Evolutionary conservation across 2,888 invertebrate species (phyloP), one percentile per base, ranked within the genome.

Genomic region (Perithous albicinctus): DNA sequence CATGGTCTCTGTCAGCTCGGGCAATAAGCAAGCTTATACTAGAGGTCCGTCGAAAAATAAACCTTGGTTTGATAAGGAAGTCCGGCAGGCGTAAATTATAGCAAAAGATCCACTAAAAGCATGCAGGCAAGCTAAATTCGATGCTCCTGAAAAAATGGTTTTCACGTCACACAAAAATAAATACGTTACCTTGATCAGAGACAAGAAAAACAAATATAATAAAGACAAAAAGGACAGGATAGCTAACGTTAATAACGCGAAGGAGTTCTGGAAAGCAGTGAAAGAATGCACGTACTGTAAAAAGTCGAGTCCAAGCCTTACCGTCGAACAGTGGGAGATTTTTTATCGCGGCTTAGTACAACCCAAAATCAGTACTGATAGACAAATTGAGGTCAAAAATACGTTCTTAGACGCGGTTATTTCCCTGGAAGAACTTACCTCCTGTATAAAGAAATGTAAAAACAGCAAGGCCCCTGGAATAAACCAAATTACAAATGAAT

Each of bases 381-480:
- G 7, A 20, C 5, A 10, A 23, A 1, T 35, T 35, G 10, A 35
- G 6, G 2, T 6, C 7, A 35, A 35, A 35, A 10, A 35, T 10
- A 1, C 35, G 35, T 29, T 41, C 10, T 48, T 78, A 0, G 78
- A 78, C 29, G 6, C 51, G 0, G 46, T 72, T 7, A 72, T 70
- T 0, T 8, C 61, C 5, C 1, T 46, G 35, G 32, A 23, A 0
- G 78, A 78, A 38, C 7, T 78, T 6, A 7, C 4, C 5, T 5
- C 12, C 1, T 23, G 26, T 38, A 32, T 84, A 5, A 54, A 75
- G 15, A 63, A 51, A 2, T 32, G 26, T 15, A 84, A 82, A 77
- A 10, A 10, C 10, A 76, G 75, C 0, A 82, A 82, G 56, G 75
- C 81, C 0, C 75, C 84, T 0, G 84, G 84, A 0, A 38, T 23